These are phyloP conservation scores for Cyclina sinensis DNA, from an alignment of 1,140 invertebrate species.

Conservation along the genomic window DNA sequence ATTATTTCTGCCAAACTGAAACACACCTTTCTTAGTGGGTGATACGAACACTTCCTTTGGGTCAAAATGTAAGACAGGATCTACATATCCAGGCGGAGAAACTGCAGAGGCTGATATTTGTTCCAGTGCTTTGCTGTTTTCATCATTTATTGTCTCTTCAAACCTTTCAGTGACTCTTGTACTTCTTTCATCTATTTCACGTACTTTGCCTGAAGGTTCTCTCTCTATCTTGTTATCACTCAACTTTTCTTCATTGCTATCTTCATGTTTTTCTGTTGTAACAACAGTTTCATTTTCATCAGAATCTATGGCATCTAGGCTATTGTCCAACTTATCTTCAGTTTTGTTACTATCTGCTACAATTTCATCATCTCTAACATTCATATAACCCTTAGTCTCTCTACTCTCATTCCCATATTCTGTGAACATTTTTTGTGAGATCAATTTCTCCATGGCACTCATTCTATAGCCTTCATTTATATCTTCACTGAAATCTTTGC, in stretches of 20 bases:
- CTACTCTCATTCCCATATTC: constrained; percentile 28
- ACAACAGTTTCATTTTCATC: constrained; percentile 2
- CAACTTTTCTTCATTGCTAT: too few species aligned
- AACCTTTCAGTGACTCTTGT: too few species aligned
- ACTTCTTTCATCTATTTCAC: too few species aligned
- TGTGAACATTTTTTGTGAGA: constrained; percentile 27
- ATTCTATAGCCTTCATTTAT: neutral
- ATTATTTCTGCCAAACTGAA: too few species aligned
- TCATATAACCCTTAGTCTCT: neutral
- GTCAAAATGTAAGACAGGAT: neutral
- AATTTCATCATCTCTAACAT: neutral
- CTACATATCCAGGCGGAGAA: neutral
- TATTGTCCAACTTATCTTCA: neutral
- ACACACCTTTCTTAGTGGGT: neutral
- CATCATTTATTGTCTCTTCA: too few species aligned
- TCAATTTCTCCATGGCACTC: constrained; percentile 9
- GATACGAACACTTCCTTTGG: constrained; percentile 5
- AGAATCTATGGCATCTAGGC: neutral
- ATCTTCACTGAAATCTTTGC: neutral
- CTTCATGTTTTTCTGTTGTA: too few species aligned
- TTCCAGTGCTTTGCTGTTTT: too few species aligned
- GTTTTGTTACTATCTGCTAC: neutral
- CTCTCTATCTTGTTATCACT: too few species aligned
- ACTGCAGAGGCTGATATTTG: too few species aligned
- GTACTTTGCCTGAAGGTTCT: too few species aligned